Conservation (phyloP, 2,888 invertebrate genomes). For the Amblyteles armatorius region DNA sequence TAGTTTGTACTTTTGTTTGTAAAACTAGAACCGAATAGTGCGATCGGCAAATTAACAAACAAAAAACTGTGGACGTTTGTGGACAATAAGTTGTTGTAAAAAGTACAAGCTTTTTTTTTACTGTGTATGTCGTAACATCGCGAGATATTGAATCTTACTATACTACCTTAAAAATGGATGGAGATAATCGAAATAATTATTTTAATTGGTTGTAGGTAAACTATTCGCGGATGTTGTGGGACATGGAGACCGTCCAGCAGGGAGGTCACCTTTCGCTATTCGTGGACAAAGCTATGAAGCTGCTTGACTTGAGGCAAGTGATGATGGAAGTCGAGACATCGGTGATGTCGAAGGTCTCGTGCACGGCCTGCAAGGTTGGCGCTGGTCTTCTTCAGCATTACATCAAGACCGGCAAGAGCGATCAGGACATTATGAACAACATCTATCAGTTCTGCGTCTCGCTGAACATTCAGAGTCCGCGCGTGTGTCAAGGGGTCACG, state of each 20-base stretch:
- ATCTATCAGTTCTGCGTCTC: constrained; percentile 95
- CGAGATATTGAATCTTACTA: no score
- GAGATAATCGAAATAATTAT: neutral
- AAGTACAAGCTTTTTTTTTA: no score
- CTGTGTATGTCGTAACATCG: no score
- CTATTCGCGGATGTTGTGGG: constrained; percentile 89
- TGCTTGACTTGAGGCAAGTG: constrained; percentile 94
- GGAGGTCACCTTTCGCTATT: constrained; percentile 91
- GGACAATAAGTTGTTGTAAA: no score
- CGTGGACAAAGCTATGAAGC: constrained; percentile 92
- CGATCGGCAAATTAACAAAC: no score
- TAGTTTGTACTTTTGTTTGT: no score
- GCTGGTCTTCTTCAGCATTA: constrained; percentile 95
- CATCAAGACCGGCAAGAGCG: constrained; percentile 93
- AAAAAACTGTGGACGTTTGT: no score
- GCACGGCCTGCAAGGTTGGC: constrained; percentile 95
- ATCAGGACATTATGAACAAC: constrained; percentile 93
- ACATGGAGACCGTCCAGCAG: constrained; percentile 88
- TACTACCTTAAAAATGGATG: neutral
- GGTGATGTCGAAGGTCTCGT: constrained; percentile 96
- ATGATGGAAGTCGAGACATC: constrained; percentile 95
- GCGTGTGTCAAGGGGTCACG: constrained; percentile 96
- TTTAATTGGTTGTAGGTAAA: constrained; percentile 76
- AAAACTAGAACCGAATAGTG: no score
- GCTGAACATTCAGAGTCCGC: constrained; percentile 93